Base-by-base conservation (phyloP, 1,140 invertebrate species). In the Hycleus phaleratus region DNA sequence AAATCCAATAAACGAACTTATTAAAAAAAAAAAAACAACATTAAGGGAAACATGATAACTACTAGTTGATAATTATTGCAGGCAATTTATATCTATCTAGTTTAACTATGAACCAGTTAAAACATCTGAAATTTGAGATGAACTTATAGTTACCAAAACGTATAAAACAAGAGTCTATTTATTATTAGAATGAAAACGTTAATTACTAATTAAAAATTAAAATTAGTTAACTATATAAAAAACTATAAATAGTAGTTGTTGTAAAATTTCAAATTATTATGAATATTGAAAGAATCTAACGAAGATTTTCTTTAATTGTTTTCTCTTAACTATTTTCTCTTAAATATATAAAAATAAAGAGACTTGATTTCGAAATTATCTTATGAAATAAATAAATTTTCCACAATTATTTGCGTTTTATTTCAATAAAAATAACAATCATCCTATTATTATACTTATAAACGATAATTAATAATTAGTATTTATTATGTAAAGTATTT, bases 361-460 rank as follows among this genome's bases (percentile, higher is more conserved):
- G 18, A 18, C 32, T 32, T 32, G 32, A 39, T 56, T 56, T 56
- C 53, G 39, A 56, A 45, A 45, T 45, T 48, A 47, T 40, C 45
- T 39, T 48, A 32, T 56, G 42, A 56, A 55, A 56, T 38, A 56
- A 56, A 56, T 56, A 56, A 56, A 56, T 56, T 56, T 56, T 56
- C 53, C 53, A 56, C 46, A 56, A 48, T 56, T 45, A 46, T 12
- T 44, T 44, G n/a, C 9, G 18, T 12, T 44, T 44, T 44, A 44
- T 44, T 44, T 44, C 9, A 12, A 44, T 9, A 44, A 10, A 5
- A 32, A 5, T 32, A 5, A 7, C 32, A 32, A 32, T 32, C 7
- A 5, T 32, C 7, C 32, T 32, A 7, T 32, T 32, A 5, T 32
- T 32, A 5, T 32, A 5, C 7, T 32, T 5, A 32, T 4, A 32